Evolutionary conservation across 2,888 invertebrate species (phyloP), one percentile per base, ranked within the genome.

Genomic region (Cepaea hortensis): DNA sequence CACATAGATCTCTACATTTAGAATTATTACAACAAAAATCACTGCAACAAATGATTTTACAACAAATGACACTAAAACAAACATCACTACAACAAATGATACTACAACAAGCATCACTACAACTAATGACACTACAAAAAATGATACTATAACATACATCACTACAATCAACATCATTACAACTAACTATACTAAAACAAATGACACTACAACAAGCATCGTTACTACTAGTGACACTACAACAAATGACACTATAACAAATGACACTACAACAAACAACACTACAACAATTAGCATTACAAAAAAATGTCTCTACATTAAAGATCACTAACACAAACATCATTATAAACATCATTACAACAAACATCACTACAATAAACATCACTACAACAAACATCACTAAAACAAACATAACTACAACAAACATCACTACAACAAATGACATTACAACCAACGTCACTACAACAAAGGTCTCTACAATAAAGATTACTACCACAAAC

Each of bases 261-360:
- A 46, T 15, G 18, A 4, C 35, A 7, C 50, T n/a, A n/a, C n/a
- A n/a, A n/a, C n/a, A n/a, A n/a, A n/a, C n/a, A n/a, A n/a, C n/a
- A n/a, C n/a, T n/a, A 35, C 13, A 15, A 70, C 5, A 13, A 18
- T 5, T 18, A 23, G n/a, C n/a, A 62, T 20, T 65, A 62, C 20
- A 62, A 62, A 20, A 62, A 62, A n/a, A 61, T 50, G n/a, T 23
- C 65, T 20, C 81, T 81, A 61, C 81, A 62, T 7, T 65, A 62
- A n/a, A 61, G 23, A 61, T 65, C 65, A 18, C 81, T 81, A 61
- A 62, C n/a, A 61, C 81, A 62, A n/a, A 61, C 62, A 61, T 65
- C 65, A 18, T 65, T 81, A 61, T n/a, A 62, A n/a, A n/a, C n/a
- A n/a, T n/a, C n/a, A n/a, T n/a, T 35, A 35, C 35, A 35, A 35